Conservation (phyloP, 2,888 invertebrate genomes). For the Drosophila peninsularis region DNA sequence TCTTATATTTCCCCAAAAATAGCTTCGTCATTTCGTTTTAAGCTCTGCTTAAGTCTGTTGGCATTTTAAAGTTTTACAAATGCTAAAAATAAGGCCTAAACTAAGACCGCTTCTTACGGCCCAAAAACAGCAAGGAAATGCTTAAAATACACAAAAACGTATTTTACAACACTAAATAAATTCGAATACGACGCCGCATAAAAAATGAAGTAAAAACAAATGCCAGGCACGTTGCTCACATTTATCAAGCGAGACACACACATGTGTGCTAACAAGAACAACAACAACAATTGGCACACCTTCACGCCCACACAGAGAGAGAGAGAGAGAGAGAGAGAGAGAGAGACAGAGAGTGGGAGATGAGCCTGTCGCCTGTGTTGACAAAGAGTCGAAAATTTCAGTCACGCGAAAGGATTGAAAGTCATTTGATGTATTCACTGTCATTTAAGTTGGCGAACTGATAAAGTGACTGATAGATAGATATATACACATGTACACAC, state of each 20-base stretch:
- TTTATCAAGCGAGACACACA: constrained; percentile 57
- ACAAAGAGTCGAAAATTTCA: constrained; percentile 77
- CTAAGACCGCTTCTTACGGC: constrained; percentile 29
- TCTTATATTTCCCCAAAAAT: no score
- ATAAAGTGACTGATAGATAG: constrained; percentile 69
- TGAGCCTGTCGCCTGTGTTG: constrained; percentile 55
- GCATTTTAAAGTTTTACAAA: constrained; percentile 20
- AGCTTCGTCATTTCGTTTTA: not conserved
- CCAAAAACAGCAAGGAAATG: constrained; percentile 7
- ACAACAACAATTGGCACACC: constrained; percentile 48
- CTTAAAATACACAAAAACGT: constrained; percentile 16
- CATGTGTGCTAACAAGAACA: constrained; percentile 61
- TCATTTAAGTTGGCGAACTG: constrained; percentile 72
- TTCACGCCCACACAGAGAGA: constrained; percentile 24
- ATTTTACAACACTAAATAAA: constrained; percentile 41
- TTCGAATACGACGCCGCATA: constrained; percentile 19
- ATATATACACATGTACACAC: constrained; percentile 1
- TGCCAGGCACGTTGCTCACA: constrained; percentile 67
- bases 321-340: constrained; percentile 5
- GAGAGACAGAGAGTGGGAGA: constrained; percentile 25
- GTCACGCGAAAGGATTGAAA: constrained; percentile 80
- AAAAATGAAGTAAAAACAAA: constrained; percentile 40
- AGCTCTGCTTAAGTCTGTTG: not conserved
- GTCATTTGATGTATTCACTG: constrained; percentile 76
- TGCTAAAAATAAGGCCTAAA: constrained; percentile 13